Evolutionary conservation across 1,140 invertebrate species (phyloP).

Genomic region (Trichonephila clavata): DNA sequence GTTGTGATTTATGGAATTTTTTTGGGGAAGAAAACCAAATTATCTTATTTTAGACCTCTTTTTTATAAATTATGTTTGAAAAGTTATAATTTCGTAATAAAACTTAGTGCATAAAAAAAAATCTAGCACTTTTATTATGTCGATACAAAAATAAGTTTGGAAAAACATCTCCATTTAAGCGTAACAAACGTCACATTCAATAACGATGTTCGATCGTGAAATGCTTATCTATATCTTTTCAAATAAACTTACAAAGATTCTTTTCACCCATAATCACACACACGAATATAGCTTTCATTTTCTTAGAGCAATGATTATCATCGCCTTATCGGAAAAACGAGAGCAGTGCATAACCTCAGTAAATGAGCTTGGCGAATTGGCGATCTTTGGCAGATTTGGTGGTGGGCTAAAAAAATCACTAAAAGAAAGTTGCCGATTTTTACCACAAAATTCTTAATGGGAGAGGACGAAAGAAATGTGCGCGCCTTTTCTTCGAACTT

Average conservation of each 20-base stretch:
- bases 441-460: not conserved
- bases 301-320: constrained; percentile 16
- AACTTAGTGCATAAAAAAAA: too few species aligned
- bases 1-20: too few species aligned
- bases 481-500: not conserved
- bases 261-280: not conserved
- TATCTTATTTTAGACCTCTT: too few species aligned
- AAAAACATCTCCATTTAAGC: not conserved
- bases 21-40: too few species aligned
- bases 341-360: not conserved
- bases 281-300: not conserved
- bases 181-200: not conserved
- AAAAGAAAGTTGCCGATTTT: not conserved
- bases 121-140: too few species aligned
- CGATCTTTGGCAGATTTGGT: not conserved
- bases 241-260: not conserved
- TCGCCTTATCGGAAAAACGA: not conserved
- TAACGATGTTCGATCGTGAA: not conserved
- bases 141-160: too few species aligned
- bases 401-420: too few species aligned
- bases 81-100: too few species aligned
- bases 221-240: not conserved
- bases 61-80: too few species aligned
- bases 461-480: not conserved
- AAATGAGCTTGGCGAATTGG: constrained; percentile 4